phyloP scores from a whole-genome alignment of 2,113 vertebrate species.

The Glareola pratincola region DNA sequence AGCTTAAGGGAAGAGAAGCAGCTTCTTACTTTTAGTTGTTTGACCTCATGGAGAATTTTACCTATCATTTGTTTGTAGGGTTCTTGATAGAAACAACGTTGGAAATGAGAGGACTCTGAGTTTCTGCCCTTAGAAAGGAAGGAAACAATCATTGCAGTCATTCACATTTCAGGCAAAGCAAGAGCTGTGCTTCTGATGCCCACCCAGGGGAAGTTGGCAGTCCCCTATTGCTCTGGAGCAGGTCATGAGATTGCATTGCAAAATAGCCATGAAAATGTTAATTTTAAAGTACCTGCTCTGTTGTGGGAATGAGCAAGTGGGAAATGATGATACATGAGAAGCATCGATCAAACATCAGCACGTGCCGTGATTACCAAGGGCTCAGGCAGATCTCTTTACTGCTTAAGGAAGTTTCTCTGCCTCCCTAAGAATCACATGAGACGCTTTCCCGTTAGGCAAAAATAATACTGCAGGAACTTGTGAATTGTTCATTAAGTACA shows the following conservation, averaged over 20 bases:
- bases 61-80: not conserved
- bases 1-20: not conserved
- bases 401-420: not conserved
- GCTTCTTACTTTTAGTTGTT: not conserved
- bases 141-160: not conserved
- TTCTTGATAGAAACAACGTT: not conserved
- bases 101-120: not conserved
- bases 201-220: not conserved
- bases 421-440: not conserved
- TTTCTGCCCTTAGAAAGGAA: not conserved
- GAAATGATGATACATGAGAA: not conserved
- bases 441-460: not conserved
- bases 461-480: not conserved
- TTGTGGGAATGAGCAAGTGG: not conserved
- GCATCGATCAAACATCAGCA: not conserved
- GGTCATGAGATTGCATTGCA: not conserved
- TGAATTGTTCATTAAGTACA: slow-evolving; percentile 23
- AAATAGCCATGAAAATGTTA: not conserved
- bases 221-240: not conserved
- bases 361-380: not conserved
- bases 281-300: not conserved
- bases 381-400: not conserved
- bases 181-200: not conserved
- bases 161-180: not conserved
- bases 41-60: not conserved